Percentiles rank a stretch among this genome's conserved stretches.
phyloP scores from a whole-genome alignment of 2,797 vertebrate genomes.

The Microhierax caerulescens region DNA sequence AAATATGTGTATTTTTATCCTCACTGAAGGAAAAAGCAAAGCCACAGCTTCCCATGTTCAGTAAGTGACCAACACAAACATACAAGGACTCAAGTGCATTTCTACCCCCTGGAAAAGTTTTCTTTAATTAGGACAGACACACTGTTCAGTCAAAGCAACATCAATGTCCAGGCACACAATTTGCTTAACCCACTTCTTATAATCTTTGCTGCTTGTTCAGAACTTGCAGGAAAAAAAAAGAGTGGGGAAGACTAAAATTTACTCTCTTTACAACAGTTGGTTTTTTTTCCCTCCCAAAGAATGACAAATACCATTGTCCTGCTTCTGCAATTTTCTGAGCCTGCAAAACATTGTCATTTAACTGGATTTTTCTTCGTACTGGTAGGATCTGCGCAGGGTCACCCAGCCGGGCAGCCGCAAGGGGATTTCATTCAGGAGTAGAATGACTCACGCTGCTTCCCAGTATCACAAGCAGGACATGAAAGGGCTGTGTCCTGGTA shows the following conservation, averaged over 20 bases:
- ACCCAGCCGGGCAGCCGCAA: background rate
- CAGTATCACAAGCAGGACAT: background rate
- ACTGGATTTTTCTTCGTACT: background rate
- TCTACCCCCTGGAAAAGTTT: conserved; percentile 37
- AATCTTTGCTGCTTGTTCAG: background rate
- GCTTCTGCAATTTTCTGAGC: background rate
- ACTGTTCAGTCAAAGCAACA: background rate
- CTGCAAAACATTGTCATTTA: background rate
- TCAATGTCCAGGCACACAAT: background rate
- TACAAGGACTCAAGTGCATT: background rate
- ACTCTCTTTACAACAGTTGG: background rate
- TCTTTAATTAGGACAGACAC: conserved; percentile 42
- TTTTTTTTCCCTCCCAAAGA: background rate
- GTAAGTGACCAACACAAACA: conserved; percentile 32
- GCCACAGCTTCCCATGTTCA: conserved; percentile 22
- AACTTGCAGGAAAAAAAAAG: background rate
- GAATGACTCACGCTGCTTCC: background rate
- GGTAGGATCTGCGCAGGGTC: background rate
- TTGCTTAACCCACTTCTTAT: conserved; percentile 7
- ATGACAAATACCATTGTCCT: background rate
- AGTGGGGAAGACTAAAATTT: background rate
- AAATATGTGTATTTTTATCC: conserved; percentile 9
- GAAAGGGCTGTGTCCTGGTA: background rate
- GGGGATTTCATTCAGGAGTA: background rate
- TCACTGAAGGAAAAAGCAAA: conserved; percentile 25